Base-by-base conservation (phyloP, 2,888 invertebrate species). In the Drosophila planitibia region DNA sequence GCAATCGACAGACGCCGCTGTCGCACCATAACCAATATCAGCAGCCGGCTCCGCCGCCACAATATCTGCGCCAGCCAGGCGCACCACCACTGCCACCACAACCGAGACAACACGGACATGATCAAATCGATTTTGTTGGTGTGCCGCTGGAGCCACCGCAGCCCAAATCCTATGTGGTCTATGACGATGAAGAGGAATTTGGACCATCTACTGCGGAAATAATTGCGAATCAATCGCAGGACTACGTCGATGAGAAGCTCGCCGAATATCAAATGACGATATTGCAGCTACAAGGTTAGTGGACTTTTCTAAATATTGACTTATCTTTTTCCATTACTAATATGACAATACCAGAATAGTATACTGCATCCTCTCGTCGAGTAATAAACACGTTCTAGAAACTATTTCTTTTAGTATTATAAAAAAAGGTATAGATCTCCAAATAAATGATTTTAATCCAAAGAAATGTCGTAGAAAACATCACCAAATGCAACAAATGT, bases 191-290 rank as follows among this genome's bases (percentile, higher is more conserved):
- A 68, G 96, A 96, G 91, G 96, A 96, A 80, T 95, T 96, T 83
- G 97, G 97, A 53, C 97, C 97, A 14, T 97, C 97, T 71, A 98
- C 98, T 25, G 98, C 98, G 55, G 97, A 98, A 94, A 98, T 98
- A 88, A 98, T 98, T 89, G 98, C 98, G 76, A 97, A 96, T 93
- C 98, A 98, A 94, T 97, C 97, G 72, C 98, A 98, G 94, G 98
- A 98, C 94, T 98, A 98, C 93, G 96, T 98, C 80, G 98, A 98
- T 93, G 98, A 98, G 94, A 97, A 97, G 93, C 95, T 98, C 90
- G 97, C 98, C 61, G 98, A 98, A 94, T 98, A 98, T 93, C 98
- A 98, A 94, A 96, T 97, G 78, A 98, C 98, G 39, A 98, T 98
- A 93, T 96, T 97, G 91, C 96, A 97, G 92, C 94, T 98, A 90